Conservation (phyloP, 2,113 vertebrate genomes). For the Paralichthys olivaceus region DNA sequence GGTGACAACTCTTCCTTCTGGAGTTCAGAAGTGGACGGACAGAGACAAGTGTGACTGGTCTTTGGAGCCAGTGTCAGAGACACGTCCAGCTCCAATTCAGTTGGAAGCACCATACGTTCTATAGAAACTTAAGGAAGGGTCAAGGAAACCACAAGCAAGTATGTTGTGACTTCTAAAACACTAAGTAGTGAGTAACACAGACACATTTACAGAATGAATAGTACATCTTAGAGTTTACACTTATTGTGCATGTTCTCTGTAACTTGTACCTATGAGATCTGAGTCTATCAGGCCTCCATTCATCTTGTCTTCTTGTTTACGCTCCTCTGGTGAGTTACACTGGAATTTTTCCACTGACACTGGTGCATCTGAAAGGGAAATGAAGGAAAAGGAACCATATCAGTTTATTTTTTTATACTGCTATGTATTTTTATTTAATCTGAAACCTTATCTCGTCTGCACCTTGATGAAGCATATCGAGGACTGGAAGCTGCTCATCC, state of each 20-base stretch:
- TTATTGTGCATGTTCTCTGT: background rate
- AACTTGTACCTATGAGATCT: conserved; percentile 54
- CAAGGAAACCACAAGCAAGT: no score
- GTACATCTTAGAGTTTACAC: background rate
- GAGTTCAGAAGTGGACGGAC: conserved; percentile 47
- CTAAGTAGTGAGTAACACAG: no score
- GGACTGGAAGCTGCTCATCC: conserved; percentile 42
- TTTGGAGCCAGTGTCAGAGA: conserved; percentile 46
- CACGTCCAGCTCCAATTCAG: conserved; percentile 76
- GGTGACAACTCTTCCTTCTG: conserved; percentile 56
- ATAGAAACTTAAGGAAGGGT: background rate
- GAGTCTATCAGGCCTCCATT: conserved; percentile 20
- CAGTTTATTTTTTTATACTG: background rate
- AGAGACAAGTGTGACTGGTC: conserved; percentile 10
- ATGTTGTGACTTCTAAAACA: no score
- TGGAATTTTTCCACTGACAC: conserved; percentile 41
- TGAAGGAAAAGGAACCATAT: background rate
- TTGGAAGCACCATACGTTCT: conserved; percentile 39
- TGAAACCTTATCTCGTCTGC: background rate
- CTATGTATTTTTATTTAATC: background rate
- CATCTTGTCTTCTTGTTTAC: background rate
- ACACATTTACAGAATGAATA: no score
- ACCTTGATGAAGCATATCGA: conserved; percentile 69
- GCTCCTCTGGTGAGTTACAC: conserved; percentile 21
- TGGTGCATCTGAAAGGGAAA: conserved; percentile 18